Evolutionary conservation across 2,797 vertebrate species (phyloP).

Genomic region (Denticeps clupeoides): DNA sequence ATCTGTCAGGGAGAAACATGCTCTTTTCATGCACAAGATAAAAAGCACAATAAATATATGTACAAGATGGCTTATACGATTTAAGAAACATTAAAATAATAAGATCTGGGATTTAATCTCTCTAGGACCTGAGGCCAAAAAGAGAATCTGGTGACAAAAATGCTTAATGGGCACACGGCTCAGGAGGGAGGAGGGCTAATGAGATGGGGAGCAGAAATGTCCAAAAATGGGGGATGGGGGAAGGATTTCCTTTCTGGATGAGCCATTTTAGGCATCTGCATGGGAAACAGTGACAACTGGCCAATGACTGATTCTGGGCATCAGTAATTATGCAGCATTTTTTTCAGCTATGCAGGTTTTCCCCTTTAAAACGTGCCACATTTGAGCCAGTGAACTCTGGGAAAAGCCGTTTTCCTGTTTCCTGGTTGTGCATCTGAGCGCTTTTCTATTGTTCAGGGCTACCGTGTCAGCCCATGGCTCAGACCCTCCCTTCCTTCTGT

Average conservation of each 20-base stretch:
- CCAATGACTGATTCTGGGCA: not conserved
- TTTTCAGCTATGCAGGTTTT: no score
- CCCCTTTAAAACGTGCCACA: no score
- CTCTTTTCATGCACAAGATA: no score
- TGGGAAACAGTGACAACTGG: not conserved
- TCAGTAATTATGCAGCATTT: no score
- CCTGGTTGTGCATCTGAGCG: slow-evolving; percentile 35
- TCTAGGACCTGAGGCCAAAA: slow-evolving; percentile 33
- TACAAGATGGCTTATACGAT: slow-evolving; percentile 11
- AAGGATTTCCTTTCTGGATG: slow-evolving; percentile 5
- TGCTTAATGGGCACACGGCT: no score
- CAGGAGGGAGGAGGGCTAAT: slow-evolving; percentile 32
- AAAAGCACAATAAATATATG: slow-evolving; percentile 16
- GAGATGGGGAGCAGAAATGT: slow-evolving; percentile 47
- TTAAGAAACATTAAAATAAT: slow-evolving; percentile 38
- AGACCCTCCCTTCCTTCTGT: slow-evolving; percentile 57
- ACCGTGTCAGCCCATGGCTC: slow-evolving; percentile 31
- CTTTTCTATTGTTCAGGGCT: slow-evolving; percentile 54
- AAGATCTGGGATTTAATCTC: slow-evolving; percentile 48
- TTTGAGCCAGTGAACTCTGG: no score
- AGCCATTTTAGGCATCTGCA: not conserved
- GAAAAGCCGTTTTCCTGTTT: slow-evolving; percentile 6
- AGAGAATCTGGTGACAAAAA: slow-evolving; percentile 40
- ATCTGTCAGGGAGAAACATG: no score
- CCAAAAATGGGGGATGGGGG: slow-evolving; percentile 33